phyloP scores from a whole-genome alignment of 2,888 invertebrate species.

The Gisinianus flammeolus region DNA sequence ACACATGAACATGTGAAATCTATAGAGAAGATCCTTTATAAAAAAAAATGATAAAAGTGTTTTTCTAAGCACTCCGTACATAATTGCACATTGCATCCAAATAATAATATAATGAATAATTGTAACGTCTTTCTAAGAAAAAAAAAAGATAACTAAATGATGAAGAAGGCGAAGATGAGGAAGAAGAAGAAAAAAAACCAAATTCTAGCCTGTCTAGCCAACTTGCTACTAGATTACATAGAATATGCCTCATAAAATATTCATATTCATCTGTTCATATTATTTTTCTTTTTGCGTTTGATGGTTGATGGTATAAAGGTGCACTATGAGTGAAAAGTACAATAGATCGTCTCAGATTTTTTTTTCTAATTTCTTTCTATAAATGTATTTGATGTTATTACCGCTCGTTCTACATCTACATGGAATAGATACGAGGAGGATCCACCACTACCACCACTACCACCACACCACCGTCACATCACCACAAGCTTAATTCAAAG shows the following conservation, averaged over 20 bases:
- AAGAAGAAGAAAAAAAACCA: conserved; percentile 13
- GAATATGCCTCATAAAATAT: conserved; percentile 36
- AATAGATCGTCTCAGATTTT: not conserved
- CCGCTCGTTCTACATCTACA: conserved; percentile 4
- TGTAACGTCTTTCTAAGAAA: conserved; percentile 27
- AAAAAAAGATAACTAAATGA: conserved; percentile 1
- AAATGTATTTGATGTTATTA: conserved; percentile 38
- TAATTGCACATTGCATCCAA: conserved; percentile 27
- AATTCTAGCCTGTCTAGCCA: conserved; percentile 1
- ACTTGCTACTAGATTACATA: conserved; percentile 21
- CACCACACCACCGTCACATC: too few relatives aligned
- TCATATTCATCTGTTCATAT: conserved; percentile 21
- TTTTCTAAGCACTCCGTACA: conserved; percentile 11
- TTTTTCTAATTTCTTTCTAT: conserved; percentile 2
- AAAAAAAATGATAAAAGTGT: too few relatives aligned
- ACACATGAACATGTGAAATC: too few relatives aligned
- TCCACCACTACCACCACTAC: too few relatives aligned
- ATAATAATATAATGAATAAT: conserved; percentile 29
- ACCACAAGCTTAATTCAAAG: not conserved
- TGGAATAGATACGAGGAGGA: conserved; percentile 9
- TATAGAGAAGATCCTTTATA: too few relatives aligned
- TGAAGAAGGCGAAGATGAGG: not conserved
- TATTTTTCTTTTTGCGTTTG: conserved; percentile 9
- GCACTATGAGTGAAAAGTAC: conserved; percentile 22
- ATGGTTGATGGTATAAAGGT: conserved; percentile 13